phyloP scores from a whole-genome alignment of 2,888 invertebrate species.

The Caenorhabditis macrosperma region DNA sequence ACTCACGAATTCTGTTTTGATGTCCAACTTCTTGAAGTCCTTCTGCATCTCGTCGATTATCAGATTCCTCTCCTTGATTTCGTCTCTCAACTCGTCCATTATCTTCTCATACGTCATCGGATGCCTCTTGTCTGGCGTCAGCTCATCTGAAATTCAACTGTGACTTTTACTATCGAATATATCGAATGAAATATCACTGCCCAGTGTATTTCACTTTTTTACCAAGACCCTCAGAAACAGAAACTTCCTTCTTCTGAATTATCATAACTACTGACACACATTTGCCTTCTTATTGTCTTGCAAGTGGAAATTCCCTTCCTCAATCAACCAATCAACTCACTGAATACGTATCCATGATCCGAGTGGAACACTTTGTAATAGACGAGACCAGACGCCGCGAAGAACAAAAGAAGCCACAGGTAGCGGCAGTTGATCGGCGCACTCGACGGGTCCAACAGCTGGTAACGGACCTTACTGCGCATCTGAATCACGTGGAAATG shows the following conservation, averaged over 20 bases:
- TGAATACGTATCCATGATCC: background rate
- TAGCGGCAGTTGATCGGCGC: conserved; percentile 5
- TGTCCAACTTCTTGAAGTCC: conserved; percentile 18
- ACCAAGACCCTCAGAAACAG: no score
- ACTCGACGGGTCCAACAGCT: conserved; percentile 27
- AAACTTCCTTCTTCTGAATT: no score
- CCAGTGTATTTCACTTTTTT: no score
- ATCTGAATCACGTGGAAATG: no score
- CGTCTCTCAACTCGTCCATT: conserved; percentile 37
- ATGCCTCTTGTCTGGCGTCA: conserved; percentile 11
- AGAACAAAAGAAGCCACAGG: conserved; percentile 11
- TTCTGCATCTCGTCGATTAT: conserved; percentile 40
- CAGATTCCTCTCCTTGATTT: conserved; percentile 33
- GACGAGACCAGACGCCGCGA: background rate
- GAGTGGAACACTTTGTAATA: background rate
- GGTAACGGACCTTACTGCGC: conserved; percentile 44
- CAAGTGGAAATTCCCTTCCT: no score
- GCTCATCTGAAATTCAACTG: conserved; percentile 5
- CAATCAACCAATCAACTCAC: no score
- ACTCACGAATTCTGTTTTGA: conserved; percentile 21
- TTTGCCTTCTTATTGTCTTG: no score
- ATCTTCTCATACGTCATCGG: conserved; percentile 41
- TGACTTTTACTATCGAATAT: background rate
- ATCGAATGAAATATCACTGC: background rate
- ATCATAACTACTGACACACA: no score